These are phyloP conservation scores for Mormyrops attenuatus DNA, from an alignment of 2,797 vertebrate species.

Conservation along the genomic window DNA sequence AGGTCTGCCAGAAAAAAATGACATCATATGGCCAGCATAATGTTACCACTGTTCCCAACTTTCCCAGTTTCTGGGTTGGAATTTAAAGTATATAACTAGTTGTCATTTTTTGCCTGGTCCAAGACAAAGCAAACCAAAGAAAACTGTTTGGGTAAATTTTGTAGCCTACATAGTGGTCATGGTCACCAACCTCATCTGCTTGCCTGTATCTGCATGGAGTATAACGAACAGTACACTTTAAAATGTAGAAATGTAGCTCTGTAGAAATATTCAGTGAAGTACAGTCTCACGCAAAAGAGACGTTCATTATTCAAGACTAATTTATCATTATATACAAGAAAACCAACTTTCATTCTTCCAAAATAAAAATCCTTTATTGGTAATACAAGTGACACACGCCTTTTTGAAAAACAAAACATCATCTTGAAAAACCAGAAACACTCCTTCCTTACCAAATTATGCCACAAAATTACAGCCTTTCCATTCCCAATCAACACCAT, in stretches of 20 bases:
- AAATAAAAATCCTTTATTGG: conserved; percentile 30
- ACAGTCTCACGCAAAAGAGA: not conserved
- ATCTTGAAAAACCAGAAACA: not conserved
- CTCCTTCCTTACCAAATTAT: not conserved
- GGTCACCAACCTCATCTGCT: not conserved
- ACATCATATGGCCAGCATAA: not conserved
- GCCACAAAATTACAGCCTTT: not conserved
- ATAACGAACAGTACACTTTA: not conserved
- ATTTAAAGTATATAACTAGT: not conserved
- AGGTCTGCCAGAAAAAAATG: not conserved
- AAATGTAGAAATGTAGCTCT: not conserved
- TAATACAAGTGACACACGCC: not conserved
- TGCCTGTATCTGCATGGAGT: not conserved
- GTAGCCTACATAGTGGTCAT: not conserved
- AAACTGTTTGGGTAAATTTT: not conserved
- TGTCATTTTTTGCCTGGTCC: not conserved
- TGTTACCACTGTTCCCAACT: not conserved
- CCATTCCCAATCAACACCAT: not conserved
- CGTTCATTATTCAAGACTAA: not conserved
- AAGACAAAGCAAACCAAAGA: not conserved
- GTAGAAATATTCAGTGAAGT: not conserved
- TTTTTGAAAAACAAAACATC: conserved; percentile 10
- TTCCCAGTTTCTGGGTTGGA: not conserved
- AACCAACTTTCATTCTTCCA: conserved; percentile 1
- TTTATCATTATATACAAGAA: not conserved